These are phyloP conservation scores for Thalassoma bifasciatum DNA, from an alignment of 2,113 vertebrate genomes.

Conservation along the genomic window DNA sequence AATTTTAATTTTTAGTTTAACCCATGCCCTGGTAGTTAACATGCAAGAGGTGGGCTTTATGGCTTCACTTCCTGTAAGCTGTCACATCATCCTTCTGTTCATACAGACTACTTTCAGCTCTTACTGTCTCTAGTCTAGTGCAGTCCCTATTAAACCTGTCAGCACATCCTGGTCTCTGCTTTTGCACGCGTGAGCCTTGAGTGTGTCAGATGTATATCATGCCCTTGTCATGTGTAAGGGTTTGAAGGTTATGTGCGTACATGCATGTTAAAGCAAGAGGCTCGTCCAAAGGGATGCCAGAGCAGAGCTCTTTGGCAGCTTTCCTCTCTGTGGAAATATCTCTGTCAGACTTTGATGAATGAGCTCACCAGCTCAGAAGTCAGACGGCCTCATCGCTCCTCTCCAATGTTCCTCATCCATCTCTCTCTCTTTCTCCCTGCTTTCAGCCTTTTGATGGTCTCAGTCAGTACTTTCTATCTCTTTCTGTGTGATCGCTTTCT, in stretches of 20 bases:
- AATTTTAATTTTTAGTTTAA: too few species aligned
- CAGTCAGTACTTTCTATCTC: constrained; percentile 52
- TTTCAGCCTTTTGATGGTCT: constrained; percentile 47
- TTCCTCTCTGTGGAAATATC: constrained; percentile 62
- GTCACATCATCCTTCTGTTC: background rate
- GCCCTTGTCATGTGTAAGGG: background rate
- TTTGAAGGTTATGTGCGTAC: constrained; percentile 38
- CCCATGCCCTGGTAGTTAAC: too few species aligned
- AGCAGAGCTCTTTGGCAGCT: constrained; percentile 42
- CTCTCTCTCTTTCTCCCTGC: constrained; percentile 14
- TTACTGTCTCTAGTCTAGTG: background rate
- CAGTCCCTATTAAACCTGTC: constrained; percentile 33
- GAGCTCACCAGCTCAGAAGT: constrained; percentile 61
- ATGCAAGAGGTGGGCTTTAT: too few species aligned
- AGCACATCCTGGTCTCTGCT: constrained; percentile 7
- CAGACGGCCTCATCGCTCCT: constrained; percentile 49
- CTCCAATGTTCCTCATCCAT: constrained; percentile 43
- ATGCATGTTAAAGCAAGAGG: constrained; percentile 34
- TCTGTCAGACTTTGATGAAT: constrained; percentile 67
- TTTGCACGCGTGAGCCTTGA: constrained; percentile 13
- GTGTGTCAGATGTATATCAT: background rate
- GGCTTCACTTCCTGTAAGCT: background rate
- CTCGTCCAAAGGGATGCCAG: constrained; percentile 51
- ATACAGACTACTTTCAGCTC: background rate
- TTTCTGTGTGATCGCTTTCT: constrained; percentile 52